Percentiles rank a stretch among this genome's conserved stretches.
phyloP scores from a whole-genome alignment of 1,140 invertebrate species.

The Penaeus chinensis region DNA sequence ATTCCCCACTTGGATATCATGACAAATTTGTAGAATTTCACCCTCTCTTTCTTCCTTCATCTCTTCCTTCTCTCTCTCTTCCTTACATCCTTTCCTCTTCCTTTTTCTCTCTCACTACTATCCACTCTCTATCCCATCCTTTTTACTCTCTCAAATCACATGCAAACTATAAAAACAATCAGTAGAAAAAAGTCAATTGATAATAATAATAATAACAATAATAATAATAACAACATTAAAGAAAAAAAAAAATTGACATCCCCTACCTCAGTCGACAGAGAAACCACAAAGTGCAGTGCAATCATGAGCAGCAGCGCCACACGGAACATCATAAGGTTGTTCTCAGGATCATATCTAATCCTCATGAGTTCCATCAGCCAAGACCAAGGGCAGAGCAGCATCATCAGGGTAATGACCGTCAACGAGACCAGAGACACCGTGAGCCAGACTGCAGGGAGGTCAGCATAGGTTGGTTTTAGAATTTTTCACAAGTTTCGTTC shows the following conservation, averaged over 20 bases:
- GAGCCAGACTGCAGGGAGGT: constrained; percentile 31
- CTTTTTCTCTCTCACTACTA: no score
- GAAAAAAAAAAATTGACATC: background rate
- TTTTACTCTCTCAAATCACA: no score
- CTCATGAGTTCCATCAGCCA: constrained; percentile 49
- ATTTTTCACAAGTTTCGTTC: no score
- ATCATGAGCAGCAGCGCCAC: constrained; percentile 46
- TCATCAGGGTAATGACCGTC: constrained; percentile 21
- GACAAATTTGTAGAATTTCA: background rate
- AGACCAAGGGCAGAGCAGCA: constrained; percentile 43
- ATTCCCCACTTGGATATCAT: background rate
- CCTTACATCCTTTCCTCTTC: no score
- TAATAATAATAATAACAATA: no score
- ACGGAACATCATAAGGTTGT: constrained; percentile 34
- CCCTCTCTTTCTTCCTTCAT: background rate
- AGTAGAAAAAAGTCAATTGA: no score
- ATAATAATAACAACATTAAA: background rate
- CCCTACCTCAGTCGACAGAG: constrained; percentile 53
- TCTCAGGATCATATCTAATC: constrained; percentile 19
- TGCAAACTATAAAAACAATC: no score
- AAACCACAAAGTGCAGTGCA: constrained; percentile 47
- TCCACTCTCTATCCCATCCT: no score
- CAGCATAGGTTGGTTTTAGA: no score
- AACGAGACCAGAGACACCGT: constrained; percentile 26
- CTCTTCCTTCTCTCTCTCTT: no score